Evolutionary conservation across 2,888 invertebrate genomes (phyloP), one percentile per base, ranked within the genome.

Genomic region (Pyrrhia umbra): DNA sequence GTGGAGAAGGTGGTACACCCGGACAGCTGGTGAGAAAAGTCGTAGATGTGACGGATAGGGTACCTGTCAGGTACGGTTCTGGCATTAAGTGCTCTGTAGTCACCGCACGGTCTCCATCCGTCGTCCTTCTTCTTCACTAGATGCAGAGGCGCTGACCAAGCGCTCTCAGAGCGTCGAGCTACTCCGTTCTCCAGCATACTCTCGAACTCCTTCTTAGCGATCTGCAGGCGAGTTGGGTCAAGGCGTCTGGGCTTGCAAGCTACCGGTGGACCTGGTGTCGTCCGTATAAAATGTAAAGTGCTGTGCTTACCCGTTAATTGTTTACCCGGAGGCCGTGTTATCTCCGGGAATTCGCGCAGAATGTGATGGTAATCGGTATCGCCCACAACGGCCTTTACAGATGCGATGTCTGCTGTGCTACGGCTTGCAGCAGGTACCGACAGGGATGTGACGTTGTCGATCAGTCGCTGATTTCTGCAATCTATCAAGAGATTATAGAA

Each of bases 111-210:
- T 13, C 47, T 16, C 47, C 47, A 47, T 5, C 47, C 18, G 10
- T 47, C 20, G 20, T 47, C 47, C 20, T 47, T 47, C 6, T 47
- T 47, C 0, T 16, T 18, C 1, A 13, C 30, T 5, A 47, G 30
- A 20, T 47, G 47, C 4, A 47, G 30, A 4, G 47, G 47, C 5
- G 47, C 30, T 10, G 47, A 30, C 42, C 42, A 42, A 10, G 42
- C 20, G 8, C 42, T 42, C 10, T 47, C 46, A 3, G 46, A 47
- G 3, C 21, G 43, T n/a, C 21, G 0, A 82, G 71, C 1, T 77
- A 71, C 47, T 57, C 71, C n/a, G 15, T 45, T 23, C 68, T 62
- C n/a, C 65, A 40, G 30, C 30, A 30, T 30, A 4, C 13, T 3
- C 8, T 30, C 30, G 30, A 30, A 30, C 30, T 30, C 30, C 30